Evolutionary conservation across 2,888 invertebrate species (phyloP).

Genomic region (Melipona bicolor): DNA sequence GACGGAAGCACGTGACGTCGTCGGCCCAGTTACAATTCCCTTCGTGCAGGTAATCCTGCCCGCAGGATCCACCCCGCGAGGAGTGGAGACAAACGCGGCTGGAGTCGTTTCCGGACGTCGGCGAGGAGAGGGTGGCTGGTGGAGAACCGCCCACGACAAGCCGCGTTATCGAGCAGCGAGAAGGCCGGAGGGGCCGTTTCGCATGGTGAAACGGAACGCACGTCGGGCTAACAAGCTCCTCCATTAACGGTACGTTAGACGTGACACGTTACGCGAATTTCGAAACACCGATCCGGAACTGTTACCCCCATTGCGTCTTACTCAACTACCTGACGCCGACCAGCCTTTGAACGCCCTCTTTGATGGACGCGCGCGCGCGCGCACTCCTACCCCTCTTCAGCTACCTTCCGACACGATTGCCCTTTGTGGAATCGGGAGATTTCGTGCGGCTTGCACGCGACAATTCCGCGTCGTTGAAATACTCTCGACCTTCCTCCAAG

Average conservation of each 20-base stretch:
- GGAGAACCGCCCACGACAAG: slow-evolving; percentile 71
- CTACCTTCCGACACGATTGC: slow-evolving; percentile 14
- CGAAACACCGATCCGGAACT: slow-evolving; percentile 70
- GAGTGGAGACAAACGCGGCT: slow-evolving; percentile 59
- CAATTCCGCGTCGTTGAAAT: not conserved
- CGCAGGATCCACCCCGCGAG: slow-evolving; percentile 50
- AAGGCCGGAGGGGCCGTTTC: slow-evolving; percentile 49
- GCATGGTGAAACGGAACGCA: slow-evolving; percentile 65
- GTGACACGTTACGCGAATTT: slow-evolving; percentile 80
- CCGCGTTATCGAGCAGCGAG: slow-evolving; percentile 65
- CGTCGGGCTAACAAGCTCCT: slow-evolving; percentile 78
- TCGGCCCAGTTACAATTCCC: slow-evolving; percentile 58
- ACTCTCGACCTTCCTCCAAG: not conserved
- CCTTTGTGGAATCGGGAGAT: slow-evolving; percentile 31
- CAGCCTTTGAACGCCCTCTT: slow-evolving; percentile 55
- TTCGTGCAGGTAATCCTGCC: slow-evolving; percentile 57
- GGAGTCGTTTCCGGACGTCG: slow-evolving; percentile 58
- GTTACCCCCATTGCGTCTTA: slow-evolving; percentile 72
- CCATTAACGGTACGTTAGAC: slow-evolving; percentile 82
- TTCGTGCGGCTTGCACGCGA: slow-evolving; percentile 5
- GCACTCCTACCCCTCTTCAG: not conserved
- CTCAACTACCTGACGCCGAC: slow-evolving; percentile 32
- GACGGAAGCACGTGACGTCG: slow-evolving; percentile 58
- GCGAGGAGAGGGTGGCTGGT: slow-evolving; percentile 12
- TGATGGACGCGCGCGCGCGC: slow-evolving; percentile 49